phyloP scores from a whole-genome alignment of 2,888 invertebrate species.

The Temnothorax ravouxi region DNA sequence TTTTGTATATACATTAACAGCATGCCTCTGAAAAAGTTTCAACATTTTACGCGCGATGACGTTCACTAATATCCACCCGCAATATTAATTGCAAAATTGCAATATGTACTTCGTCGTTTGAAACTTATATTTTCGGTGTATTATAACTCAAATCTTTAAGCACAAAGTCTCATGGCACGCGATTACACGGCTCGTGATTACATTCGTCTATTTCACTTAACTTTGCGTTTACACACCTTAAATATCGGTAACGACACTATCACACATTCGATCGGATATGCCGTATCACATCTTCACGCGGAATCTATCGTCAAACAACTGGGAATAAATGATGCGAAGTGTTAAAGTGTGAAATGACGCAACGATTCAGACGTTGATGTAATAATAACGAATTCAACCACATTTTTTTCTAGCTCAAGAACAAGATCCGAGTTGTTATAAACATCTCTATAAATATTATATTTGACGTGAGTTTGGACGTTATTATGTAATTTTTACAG shows the following conservation, averaged over 20 bases:
- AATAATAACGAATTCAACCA: neutral
- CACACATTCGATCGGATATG: slow-evolving; percentile 8
- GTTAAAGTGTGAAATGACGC: neutral
- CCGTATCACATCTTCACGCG: neutral
- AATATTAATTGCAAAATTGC: neutral
- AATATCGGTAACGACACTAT: slow-evolving; percentile 62
- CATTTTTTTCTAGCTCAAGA: neutral
- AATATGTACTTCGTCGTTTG: neutral
- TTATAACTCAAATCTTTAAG: slow-evolving; percentile 58
- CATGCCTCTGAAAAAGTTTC: neutral
- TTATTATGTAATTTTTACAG: neutral
- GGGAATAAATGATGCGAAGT: neutral
- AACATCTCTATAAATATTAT: neutral
- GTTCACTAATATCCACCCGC: neutral
- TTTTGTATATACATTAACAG: slow-evolving; percentile 7
- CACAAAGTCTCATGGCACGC: slow-evolving; percentile 68
- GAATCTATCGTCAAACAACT: slow-evolving; percentile 8
- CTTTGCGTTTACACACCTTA: slow-evolving; percentile 57
- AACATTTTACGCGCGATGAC: neutral
- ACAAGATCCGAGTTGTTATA: neutral
- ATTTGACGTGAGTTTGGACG: neutral
- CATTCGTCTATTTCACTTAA: slow-evolving; percentile 73
- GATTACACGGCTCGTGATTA: slow-evolving; percentile 66
- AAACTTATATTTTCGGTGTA: neutral
- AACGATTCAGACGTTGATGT: neutral